These are phyloP conservation scores for Rhinella marina DNA, from an alignment of 2,797 vertebrate genomes.

Conservation along the genomic window DNA sequence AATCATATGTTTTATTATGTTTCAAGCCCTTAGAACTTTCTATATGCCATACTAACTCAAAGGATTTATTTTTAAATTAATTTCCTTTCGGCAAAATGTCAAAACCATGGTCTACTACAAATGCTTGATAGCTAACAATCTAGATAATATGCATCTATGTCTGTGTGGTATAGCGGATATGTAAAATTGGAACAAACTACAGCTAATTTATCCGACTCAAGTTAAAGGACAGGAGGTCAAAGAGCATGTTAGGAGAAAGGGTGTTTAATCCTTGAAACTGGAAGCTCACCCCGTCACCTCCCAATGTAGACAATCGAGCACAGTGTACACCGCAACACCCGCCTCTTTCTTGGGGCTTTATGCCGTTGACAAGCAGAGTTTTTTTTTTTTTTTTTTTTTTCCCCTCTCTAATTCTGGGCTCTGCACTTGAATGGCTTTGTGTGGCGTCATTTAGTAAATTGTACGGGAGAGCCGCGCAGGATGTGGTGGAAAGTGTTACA, in stretches of 20 bases:
- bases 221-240: constrained; percentile 71
- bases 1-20: background rate
- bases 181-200: constrained; percentile 61
- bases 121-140: background rate
- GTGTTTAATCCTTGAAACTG: constrained; percentile 67
- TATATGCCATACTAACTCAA: too few relatives aligned
- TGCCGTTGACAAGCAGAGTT: constrained; percentile 68
- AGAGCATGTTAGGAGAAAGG: constrained; percentile 67
- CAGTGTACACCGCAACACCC: constrained; percentile 64
- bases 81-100: background rate
- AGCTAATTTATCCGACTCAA: constrained; percentile 66
- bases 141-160: constrained; percentile 57
- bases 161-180: constrained; percentile 64
- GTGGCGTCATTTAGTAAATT: constrained; percentile 70
- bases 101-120: background rate
- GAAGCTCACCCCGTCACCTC: constrained; percentile 69
- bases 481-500: constrained; percentile 66
- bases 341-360: constrained; percentile 65
- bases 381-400: constrained; percentile 25
- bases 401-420: constrained; percentile 65
- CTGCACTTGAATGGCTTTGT: constrained; percentile 67
- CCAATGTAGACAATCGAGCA: constrained; percentile 58
- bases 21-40: too few relatives aligned
- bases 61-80: too few relatives aligned
- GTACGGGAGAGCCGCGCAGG: constrained; percentile 66